A percentile compares a stretch with the other conserved stretches of the same genome.
Evolutionary conservation across 2,797 vertebrate species (phyloP).

Genomic region (Oceanodroma leucorhoa): DNA sequence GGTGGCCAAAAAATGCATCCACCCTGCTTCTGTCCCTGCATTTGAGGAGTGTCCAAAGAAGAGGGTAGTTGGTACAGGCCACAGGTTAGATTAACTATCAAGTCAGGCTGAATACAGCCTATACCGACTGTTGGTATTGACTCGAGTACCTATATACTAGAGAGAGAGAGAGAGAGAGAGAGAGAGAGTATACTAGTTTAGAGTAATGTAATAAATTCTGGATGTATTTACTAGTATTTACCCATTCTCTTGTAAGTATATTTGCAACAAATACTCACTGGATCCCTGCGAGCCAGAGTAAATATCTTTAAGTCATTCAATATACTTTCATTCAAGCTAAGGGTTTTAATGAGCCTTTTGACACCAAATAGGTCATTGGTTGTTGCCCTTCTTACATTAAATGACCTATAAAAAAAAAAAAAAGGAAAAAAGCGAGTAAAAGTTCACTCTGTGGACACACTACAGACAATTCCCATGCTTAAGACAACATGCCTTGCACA

Average conservation of each 20-base stretch:
- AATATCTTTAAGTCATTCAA: constrained; percentile 81
- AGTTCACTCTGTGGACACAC: neutral
- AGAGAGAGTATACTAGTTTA: neutral
- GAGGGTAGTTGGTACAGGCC: neutral
- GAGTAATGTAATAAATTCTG: neutral
- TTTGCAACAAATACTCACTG: constrained; percentile 74
- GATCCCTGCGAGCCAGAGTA: constrained; percentile 73
- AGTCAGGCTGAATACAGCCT: neutral
- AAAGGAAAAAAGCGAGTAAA: neutral
- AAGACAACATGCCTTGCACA: neutral
- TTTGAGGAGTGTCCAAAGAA: neutral
- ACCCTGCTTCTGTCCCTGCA: neutral
- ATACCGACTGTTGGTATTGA: neutral
- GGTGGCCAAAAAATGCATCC: neutral
- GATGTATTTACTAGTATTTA: neutral
- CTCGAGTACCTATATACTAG: neutral
- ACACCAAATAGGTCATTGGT: constrained; percentile 75
- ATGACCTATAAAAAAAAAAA: constrained; percentile 65
- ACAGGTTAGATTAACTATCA: neutral
- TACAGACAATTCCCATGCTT: neutral
- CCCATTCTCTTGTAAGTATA: neutral
- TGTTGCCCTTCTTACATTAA: constrained; percentile 80
- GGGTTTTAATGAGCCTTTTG: constrained; percentile 73
- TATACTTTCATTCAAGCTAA: constrained; percentile 72
- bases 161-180: neutral